Percentiles rank a stretch among this genome's conserved stretches.
These are phyloP conservation scores for Hypomesus transpacificus DNA, from an alignment of 2,113 vertebrate species.

Conservation along the genomic window DNA sequence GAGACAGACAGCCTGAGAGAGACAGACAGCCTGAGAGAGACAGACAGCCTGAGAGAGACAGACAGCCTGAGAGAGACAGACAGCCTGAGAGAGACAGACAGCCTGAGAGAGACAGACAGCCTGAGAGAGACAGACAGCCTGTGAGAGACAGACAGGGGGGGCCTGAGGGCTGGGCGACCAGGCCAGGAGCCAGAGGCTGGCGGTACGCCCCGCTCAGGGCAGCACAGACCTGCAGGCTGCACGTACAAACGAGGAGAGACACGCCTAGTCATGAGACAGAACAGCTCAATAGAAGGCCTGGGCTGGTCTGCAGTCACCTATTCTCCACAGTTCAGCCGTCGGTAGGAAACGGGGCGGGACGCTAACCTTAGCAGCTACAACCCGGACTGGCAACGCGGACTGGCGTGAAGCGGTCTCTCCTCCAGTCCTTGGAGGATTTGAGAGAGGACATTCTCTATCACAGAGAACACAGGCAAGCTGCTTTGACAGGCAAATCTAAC, in stretches of 20 bases:
- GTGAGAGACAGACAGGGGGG: conserved; percentile 12
- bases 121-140: conserved; percentile 8
- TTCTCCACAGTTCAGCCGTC: too few relatives aligned
- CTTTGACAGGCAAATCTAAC: conserved; percentile 70
- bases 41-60: conserved; percentile 10
- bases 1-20: conserved; percentile 16
- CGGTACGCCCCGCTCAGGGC: too few relatives aligned
- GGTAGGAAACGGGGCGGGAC: too few relatives aligned
- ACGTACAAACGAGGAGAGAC: too few relatives aligned
- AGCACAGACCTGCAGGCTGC: too few relatives aligned
- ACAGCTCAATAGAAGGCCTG: too few relatives aligned
- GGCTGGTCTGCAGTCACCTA: too few relatives aligned
- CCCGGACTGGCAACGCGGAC: too few relatives aligned
- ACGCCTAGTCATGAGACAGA: too few relatives aligned
- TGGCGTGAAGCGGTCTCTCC: neutral
- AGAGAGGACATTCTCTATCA: conserved; percentile 34
- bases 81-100: conserved; percentile 6
- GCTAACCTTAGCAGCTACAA: too few relatives aligned
- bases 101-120: conserved; percentile 6
- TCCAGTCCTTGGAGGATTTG: neutral
- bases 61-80: conserved; percentile 7
- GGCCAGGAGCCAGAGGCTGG: too few relatives aligned
- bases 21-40: conserved; percentile 9
- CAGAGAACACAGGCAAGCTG: conserved; percentile 23
- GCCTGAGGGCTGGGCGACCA: too few relatives aligned